Conservation (phyloP, 2,797 vertebrate species). For the Nasua narica region DNA sequence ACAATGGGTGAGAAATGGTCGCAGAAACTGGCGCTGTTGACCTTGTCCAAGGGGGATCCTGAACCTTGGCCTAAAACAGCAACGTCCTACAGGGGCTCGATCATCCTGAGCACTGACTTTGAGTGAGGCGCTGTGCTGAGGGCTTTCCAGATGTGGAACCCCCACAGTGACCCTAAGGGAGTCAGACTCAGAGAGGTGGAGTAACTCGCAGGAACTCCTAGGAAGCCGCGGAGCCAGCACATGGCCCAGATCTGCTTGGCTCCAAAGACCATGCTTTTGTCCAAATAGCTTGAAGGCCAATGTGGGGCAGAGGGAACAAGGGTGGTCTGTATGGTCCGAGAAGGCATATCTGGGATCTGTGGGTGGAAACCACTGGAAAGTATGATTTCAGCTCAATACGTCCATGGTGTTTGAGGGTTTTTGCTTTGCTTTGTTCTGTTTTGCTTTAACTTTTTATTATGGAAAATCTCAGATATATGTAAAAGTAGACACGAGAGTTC, state of each 20-base stretch:
- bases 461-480: slow-evolving; percentile 37
- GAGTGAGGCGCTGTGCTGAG: background rate
- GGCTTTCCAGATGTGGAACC: background rate
- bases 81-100: background rate
- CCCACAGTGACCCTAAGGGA: background rate
- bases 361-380: slow-evolving; percentile 49
- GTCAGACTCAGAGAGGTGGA: background rate
- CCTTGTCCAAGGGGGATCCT: background rate
- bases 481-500: slow-evolving; percentile 32
- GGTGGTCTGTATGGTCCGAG: slow-evolving; percentile 8
- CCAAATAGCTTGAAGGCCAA: slow-evolving; percentile 48
- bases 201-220: background rate
- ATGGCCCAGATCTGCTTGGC: background rate
- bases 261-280: slow-evolving; percentile 30
- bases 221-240: background rate
- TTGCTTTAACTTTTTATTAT: slow-evolving; percentile 45
- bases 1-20: slow-evolving; percentile 4
- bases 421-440: slow-evolving; percentile 40
- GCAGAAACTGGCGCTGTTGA: background rate
- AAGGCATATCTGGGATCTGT: slow-evolving; percentile 45
- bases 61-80: slow-evolving; percentile 24
- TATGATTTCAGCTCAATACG: slow-evolving; percentile 40
- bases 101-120: background rate
- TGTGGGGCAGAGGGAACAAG: background rate
- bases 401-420: background rate